A percentile compares a stretch with the other conserved stretches of the same genome.
These are phyloP conservation scores for Drosophila nigrodunni DNA, from an alignment of 1,140 invertebrate species.

Conservation along the genomic window DNA sequence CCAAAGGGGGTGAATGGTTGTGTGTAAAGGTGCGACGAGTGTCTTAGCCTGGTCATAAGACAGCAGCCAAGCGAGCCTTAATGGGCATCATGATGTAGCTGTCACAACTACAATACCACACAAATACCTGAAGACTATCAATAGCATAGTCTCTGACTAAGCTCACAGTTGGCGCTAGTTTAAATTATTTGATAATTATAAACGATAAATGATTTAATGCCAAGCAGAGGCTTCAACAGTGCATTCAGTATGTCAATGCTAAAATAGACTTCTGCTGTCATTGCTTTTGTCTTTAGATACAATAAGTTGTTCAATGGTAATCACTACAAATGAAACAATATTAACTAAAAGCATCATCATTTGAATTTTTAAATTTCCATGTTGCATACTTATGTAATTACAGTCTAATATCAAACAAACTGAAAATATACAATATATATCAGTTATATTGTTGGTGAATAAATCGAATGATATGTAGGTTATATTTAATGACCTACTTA, in stretches of 20 bases:
- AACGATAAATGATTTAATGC: constrained; percentile 66
- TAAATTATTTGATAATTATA: constrained; percentile 63
- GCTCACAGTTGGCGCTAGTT: constrained; percentile 28
- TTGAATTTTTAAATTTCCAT: no score
- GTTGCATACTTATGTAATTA: no score
- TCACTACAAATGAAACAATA: no score
- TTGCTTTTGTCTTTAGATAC: no score
- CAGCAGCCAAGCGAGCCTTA: constrained; percentile 35
- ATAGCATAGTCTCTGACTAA: constrained; percentile 14
- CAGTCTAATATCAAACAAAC: no score
- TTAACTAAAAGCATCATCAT: no score
- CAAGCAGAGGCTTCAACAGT: constrained; percentile 9
- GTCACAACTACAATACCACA: constrained; percentile 57
- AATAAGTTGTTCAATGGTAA: no score
- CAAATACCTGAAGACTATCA: constrained; percentile 34
- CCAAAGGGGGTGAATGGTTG: not conserved
- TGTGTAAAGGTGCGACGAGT: constrained; percentile 3
- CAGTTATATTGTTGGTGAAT: constrained; percentile 51
- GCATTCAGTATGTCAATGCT: no score
- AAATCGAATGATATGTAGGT: constrained; percentile 61
- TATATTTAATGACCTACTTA: constrained; percentile 75
- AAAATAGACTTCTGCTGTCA: no score
- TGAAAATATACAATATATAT: not conserved
- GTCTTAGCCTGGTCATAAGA: constrained; percentile 4
- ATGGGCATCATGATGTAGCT: constrained; percentile 67